Conservation (phyloP, 2,113 vertebrate species). For the Menura novaehollandiae region DNA sequence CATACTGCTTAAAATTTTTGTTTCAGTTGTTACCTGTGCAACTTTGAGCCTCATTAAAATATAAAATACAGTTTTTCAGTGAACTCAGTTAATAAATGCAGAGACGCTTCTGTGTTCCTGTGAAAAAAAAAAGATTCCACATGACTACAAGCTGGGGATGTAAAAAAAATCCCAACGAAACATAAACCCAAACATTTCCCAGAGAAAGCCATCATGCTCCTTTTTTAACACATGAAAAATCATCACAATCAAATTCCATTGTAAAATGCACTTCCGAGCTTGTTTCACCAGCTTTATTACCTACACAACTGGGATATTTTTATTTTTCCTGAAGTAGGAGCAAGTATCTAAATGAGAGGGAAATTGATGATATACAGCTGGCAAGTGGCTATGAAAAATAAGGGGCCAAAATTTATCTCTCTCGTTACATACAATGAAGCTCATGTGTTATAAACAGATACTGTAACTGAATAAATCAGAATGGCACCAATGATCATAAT, state of each 20-base stretch:
- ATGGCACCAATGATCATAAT: background rate
- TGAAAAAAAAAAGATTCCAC: background rate
- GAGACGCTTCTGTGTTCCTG: background rate
- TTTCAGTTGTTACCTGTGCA: background rate
- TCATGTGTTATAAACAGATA: background rate
- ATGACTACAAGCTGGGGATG: background rate
- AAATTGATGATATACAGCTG: constrained; percentile 2
- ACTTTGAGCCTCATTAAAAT: background rate
- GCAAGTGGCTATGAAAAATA: background rate
- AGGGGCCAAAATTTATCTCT: constrained; percentile 22
- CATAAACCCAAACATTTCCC: background rate
- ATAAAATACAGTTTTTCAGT: background rate
- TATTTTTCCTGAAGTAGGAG: background rate
- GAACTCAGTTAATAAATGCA: background rate
- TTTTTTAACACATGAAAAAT: constrained; percentile 33
- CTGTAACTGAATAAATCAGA: constrained; percentile 2
- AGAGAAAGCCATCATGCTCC: background rate
- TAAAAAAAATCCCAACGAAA: background rate
- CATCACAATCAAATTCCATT: constrained; percentile 22
- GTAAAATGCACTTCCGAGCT: background rate
- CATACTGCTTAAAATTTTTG: background rate
- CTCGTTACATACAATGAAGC: background rate
- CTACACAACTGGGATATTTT: background rate
- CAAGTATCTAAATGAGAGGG: background rate
- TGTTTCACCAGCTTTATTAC: constrained; percentile 14